These are phyloP conservation scores for Exocentrus adspersus DNA, from an alignment of 2,888 invertebrate species.

Conservation along the genomic window DNA sequence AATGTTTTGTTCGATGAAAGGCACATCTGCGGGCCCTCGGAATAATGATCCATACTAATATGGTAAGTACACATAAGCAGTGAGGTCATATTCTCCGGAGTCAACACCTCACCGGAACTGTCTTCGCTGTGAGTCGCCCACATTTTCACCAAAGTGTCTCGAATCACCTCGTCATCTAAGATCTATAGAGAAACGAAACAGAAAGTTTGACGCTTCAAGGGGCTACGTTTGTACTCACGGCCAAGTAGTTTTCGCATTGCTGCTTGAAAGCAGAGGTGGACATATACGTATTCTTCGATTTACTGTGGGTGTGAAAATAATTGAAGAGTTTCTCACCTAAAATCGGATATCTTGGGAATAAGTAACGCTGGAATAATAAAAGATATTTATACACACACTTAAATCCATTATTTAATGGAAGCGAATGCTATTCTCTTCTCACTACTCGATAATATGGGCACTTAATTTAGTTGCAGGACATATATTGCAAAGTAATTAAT, in stretches of 20 bases:
- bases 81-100: constrained; percentile 72
- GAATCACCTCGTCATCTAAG: constrained; percentile 67
- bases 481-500: no score
- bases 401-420: no score
- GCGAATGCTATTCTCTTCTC: no score
- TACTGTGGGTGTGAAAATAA: constrained; percentile 70
- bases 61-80: constrained; percentile 80
- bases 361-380: constrained; percentile 69
- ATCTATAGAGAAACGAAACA: constrained; percentile 52
- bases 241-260: constrained; percentile 75
- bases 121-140: constrained; percentile 61
- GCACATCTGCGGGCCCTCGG: constrained; percentile 69
- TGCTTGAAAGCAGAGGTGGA: constrained; percentile 74
- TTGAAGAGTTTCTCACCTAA: constrained; percentile 76
- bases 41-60: constrained; percentile 82
- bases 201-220: neutral
- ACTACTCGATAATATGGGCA: no score
- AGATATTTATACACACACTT: no score
- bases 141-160: constrained; percentile 77
- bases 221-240: constrained; percentile 55
- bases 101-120: constrained; percentile 67
- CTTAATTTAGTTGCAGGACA: no score
- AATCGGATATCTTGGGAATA: constrained; percentile 82
- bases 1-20: constrained; percentile 75
- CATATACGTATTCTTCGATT: constrained; percentile 72